Base-by-base conservation (phyloP, 2,888 invertebrate genomes). In the Acrocyrtus sp. region DNA sequence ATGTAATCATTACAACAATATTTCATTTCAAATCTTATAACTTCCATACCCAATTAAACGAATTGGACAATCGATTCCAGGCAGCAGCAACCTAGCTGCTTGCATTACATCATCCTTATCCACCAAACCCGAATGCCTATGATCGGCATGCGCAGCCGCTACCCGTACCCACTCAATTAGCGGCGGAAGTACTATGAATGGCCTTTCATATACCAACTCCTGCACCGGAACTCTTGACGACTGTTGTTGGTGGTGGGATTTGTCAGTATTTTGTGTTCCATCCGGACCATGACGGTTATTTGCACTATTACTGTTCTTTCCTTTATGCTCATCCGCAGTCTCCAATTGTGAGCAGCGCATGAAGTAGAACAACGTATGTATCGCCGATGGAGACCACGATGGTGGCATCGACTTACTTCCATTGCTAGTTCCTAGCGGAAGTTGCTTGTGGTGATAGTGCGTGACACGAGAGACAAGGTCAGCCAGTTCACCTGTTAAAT, bases 81-180 rank as follows among this genome's bases (percentile, higher is more conserved):
- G 95, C 62, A 96, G 85, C 47, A 96, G 86, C 51, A 96, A 84
- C 5, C 95, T 85, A 0, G 95, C 95, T 0, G 95, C 93, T 85
- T 95, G 95, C 88, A 92, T 88, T 27, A 95, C 90, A 83, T 95
- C 95, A 83, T 95, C 94, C 56, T 91, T 90, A 84, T 93, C 95
- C 57, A 93, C 89, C 74, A 90, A 88, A 24, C 90, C 88, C 1
- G 93, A 91, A 74, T 91, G 90, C 6, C 94, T 88, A 83, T 94
- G 90, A 77, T 92, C 91, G 0, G 93, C 91, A 85, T 94, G 94
- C 1, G 95, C 93, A 0, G 91, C 89, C 4, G 91, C 90, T 0
- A 93, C 94, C 15, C 95, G 87, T 78, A 94, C 86, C 95, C 95
- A 96, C 85, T 95, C 95, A n/a, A 93, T 91, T 73, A 96, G 86